Percentiles rank a stretch among this genome's conserved stretches.
These are phyloP conservation scores for Caranx ignobilis DNA, from an alignment of 2,113 vertebrate species.

Conservation along the genomic window DNA sequence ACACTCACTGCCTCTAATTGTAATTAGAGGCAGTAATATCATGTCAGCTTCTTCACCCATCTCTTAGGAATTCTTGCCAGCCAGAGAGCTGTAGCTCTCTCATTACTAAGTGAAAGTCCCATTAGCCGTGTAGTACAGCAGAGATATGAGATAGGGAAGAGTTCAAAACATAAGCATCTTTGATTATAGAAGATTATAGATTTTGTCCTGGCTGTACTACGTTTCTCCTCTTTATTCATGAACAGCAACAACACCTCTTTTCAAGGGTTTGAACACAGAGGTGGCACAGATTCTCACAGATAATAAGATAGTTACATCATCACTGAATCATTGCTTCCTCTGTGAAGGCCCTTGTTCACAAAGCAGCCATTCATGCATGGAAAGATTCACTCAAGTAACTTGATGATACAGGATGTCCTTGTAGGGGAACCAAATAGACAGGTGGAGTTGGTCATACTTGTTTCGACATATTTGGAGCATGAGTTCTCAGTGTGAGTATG, in stretches of 20 bases:
- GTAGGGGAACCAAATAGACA: background rate
- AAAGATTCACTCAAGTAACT: background rate
- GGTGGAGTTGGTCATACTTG: background rate
- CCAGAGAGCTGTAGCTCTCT: constrained; percentile 4
- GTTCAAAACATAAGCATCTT: background rate
- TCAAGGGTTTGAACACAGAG: background rate
- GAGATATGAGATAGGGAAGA: background rate
- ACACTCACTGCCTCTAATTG: constrained; percentile 13
- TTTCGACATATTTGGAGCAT: background rate
- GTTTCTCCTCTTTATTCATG: background rate
- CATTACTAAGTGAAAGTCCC: background rate
- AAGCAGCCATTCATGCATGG: background rate
- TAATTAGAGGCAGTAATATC: background rate
- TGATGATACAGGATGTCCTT: background rate
- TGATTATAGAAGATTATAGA: background rate
- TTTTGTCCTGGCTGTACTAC: background rate
- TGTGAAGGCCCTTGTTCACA: background rate
- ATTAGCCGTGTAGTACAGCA: background rate
- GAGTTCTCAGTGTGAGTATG: background rate
- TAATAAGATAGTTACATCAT: background rate
- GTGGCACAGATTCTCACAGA: background rate
- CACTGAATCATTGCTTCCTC: background rate
- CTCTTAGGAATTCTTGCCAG: background rate
- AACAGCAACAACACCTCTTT: background rate
- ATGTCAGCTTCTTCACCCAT: constrained; percentile 1